Conservation (phyloP, 1,140 invertebrate genomes). For the Platorchestia sp. region DNA sequence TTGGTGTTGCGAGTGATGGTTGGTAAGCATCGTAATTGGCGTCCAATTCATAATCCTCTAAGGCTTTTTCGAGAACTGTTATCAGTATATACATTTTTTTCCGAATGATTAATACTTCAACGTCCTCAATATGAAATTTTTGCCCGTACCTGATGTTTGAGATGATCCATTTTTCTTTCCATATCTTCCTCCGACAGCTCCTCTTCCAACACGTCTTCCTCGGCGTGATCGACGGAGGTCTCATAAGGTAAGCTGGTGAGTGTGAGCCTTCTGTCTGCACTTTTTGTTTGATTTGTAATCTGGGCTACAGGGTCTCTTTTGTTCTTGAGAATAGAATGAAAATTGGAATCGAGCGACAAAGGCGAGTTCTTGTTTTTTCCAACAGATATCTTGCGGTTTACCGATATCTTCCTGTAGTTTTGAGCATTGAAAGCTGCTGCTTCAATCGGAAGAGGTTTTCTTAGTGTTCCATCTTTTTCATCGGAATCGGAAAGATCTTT, state of each 20-base stretch:
- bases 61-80: neutral
- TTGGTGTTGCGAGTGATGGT: neutral
- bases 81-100: neutral
- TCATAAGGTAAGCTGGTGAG: neutral
- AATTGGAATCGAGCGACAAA: neutral
- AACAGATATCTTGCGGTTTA: neutral
- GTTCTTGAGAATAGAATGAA: conserved; percentile 35
- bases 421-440: neutral
- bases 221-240: neutral
- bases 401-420: neutral
- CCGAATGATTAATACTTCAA: neutral
- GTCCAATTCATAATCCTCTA: neutral
- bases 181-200: conserved; percentile 56
- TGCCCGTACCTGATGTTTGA: neutral
- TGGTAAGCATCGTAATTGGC: neutral
- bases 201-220: conserved; percentile 13
- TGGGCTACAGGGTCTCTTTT: neutral
- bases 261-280: neutral
- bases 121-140: neutral
- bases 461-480: neutral
- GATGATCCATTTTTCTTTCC: conserved; percentile 40
- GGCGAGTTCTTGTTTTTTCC: neutral
- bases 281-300: neutral
- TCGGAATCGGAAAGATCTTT: conserved; percentile 19
- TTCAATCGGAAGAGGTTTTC: neutral